Conservation (phyloP, 1,140 invertebrate species). For the Oedothorax gibbosus region DNA sequence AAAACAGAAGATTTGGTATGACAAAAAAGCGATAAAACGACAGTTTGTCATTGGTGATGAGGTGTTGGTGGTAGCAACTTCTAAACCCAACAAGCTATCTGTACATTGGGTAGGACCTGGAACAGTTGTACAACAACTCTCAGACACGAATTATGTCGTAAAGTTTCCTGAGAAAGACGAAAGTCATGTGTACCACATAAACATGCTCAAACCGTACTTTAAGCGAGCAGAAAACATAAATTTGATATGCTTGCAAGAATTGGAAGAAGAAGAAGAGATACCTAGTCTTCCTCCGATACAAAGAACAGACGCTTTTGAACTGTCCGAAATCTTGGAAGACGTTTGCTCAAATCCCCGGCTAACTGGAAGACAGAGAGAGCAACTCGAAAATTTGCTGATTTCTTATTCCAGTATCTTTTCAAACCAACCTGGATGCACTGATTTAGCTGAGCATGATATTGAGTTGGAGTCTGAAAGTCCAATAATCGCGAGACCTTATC, state of each 20-base stretch:
- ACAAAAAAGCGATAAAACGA: slow-evolving; percentile 10
- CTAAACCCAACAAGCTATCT: slow-evolving; percentile 7
- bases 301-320: not conserved
- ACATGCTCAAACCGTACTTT: slow-evolving; percentile 26
- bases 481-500: slow-evolving; percentile 14
- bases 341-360: not conserved
- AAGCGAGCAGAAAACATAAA: slow-evolving; percentile 7
- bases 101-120: slow-evolving; percentile 19
- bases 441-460: slow-evolving; percentile 30
- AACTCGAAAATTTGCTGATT: not conserved
- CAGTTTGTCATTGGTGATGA: slow-evolving; percentile 3
- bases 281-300: not conserved
- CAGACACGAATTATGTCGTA: slow-evolving; percentile 30
- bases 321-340: not conserved
- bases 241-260: not conserved
- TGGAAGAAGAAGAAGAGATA: not conserved
- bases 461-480: not conserved
- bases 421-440: not conserved
- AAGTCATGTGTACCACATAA: slow-evolving; percentile 17
- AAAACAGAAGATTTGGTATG: slow-evolving; percentile 24
- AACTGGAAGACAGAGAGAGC: not conserved
- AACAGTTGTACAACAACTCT: slow-evolving; percentile 4
- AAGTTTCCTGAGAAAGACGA: slow-evolving; percentile 9
- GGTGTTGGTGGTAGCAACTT: slow-evolving; percentile 8
- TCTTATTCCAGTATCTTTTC: not conserved